Percentiles rank a stretch among this genome's conserved stretches.
phyloP scores from a whole-genome alignment of 2,113 vertebrate genomes.

The Phaethornis superciliosus region DNA sequence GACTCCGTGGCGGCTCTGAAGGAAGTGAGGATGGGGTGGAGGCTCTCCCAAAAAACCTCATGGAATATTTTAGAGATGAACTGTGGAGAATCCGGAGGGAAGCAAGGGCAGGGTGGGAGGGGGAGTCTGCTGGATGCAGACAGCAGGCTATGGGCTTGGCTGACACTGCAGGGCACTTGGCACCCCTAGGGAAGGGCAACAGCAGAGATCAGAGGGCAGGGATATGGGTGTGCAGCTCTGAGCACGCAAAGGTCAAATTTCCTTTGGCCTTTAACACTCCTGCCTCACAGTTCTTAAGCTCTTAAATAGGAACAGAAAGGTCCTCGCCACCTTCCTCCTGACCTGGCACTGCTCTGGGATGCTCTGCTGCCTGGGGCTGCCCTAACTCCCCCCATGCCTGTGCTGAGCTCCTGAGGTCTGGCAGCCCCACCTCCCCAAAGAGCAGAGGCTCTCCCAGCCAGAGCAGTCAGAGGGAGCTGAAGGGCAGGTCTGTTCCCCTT shows the following conservation, averaged over 20 bases:
- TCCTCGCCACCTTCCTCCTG: accelerated
- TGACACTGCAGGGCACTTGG: accelerated
- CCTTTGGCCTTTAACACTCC: not conserved
- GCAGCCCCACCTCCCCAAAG: not conserved
- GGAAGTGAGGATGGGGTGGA: not conserved
- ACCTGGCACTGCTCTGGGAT: too few relatives aligned
- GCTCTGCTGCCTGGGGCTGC: not conserved
- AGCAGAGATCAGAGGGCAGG: not conserved
- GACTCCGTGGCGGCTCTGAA: not conserved
- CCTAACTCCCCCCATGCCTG: not conserved
- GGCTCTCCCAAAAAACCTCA: accelerated
- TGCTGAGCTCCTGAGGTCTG: not conserved
- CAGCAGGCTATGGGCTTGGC: not conserved
- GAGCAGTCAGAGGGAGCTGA: not conserved
- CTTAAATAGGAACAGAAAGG: not conserved
- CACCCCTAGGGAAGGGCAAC: not conserved
- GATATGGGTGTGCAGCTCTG: not conserved
- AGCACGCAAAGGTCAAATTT: not conserved
- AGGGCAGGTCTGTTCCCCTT: not conserved
- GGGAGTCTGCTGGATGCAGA: not conserved
- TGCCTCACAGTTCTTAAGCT: not conserved
- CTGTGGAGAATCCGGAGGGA: accelerated
- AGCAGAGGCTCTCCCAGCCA: not conserved
- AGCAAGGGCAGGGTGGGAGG: not conserved
- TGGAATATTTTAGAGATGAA: not conserved